These are phyloP conservation scores for Echinops telfairi DNA, from an alignment of 2,113 vertebrate species.

Conservation along the genomic window DNA sequence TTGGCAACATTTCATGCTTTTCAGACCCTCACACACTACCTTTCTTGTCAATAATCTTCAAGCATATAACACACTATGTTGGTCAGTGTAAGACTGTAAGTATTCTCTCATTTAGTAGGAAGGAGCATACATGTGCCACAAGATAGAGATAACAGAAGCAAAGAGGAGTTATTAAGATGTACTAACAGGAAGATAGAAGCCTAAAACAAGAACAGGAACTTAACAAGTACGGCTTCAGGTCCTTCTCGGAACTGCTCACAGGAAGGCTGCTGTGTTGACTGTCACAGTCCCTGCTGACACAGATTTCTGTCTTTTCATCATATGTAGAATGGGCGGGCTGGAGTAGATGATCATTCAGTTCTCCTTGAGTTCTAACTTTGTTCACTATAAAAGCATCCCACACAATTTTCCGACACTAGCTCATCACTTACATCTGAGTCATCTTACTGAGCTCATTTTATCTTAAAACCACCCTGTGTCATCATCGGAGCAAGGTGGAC, in stretches of 20 bases:
- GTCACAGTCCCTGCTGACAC: not conserved
- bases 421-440: not conserved
- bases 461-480: not conserved
- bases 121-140: not conserved
- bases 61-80: not conserved
- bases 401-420: not conserved
- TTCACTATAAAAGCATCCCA: not conserved
- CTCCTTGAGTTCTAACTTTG: not conserved
- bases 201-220: not conserved
- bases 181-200: not conserved
- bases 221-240: not conserved
- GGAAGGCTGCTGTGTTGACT: not conserved
- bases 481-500: not conserved
- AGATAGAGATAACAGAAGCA: not conserved
- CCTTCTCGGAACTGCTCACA: not conserved
- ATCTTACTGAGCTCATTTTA: not conserved
- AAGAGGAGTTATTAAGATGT: not conserved
- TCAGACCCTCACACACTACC: not conserved
- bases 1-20: not conserved
- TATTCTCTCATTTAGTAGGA: not conserved
- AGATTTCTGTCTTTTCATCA: not conserved
- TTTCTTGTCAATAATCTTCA: slow-evolving; percentile 7
- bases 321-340: not conserved
- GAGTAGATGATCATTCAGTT: not conserved
- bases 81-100: not conserved